Conservation (phyloP, 2,797 vertebrate genomes). For the Sebastes glaucus region DNA sequence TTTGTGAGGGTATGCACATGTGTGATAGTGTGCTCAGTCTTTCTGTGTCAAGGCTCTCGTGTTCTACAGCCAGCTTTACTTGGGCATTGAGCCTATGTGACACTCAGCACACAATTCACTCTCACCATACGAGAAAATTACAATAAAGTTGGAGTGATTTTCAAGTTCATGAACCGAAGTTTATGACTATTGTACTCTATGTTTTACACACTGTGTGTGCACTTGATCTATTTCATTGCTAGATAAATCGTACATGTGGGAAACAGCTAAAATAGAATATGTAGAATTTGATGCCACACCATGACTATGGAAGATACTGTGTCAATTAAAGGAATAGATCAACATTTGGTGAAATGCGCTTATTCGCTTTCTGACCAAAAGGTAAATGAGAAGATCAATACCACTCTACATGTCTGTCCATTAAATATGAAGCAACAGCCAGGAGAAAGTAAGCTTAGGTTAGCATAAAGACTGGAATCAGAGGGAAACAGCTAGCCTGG, state of each 20-base stretch:
- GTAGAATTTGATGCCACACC: background rate
- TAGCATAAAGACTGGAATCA: background rate
- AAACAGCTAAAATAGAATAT: background rate
- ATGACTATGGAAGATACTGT: background rate
- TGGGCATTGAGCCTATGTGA: slow-evolving; percentile 24
- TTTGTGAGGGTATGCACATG: slow-evolving; percentile 23
- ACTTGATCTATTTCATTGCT: slow-evolving; percentile 22
- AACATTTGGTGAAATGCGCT: background rate
- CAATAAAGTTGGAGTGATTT: slow-evolving; percentile 16
- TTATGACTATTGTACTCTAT: slow-evolving; percentile 33
- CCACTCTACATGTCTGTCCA: background rate
- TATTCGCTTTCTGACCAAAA: background rate
- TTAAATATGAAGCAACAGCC: background rate
- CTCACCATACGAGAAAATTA: slow-evolving; percentile 10
- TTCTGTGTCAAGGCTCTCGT: slow-evolving; percentile 35
- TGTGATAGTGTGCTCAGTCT: slow-evolving; percentile 39
- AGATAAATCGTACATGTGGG: background rate
- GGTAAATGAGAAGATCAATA: background rate
- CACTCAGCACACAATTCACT: slow-evolving; percentile 20
- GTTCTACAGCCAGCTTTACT: slow-evolving; percentile 45
- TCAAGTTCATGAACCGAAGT: slow-evolving; percentile 24
- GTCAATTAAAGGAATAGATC: background rate
- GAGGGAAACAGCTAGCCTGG: background rate
- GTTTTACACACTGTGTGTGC: slow-evolving; percentile 14
- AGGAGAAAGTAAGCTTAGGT: background rate